Evolutionary conservation across 2,797 vertebrate genomes (phyloP).

Genomic region (Xerus rutilus): DNA sequence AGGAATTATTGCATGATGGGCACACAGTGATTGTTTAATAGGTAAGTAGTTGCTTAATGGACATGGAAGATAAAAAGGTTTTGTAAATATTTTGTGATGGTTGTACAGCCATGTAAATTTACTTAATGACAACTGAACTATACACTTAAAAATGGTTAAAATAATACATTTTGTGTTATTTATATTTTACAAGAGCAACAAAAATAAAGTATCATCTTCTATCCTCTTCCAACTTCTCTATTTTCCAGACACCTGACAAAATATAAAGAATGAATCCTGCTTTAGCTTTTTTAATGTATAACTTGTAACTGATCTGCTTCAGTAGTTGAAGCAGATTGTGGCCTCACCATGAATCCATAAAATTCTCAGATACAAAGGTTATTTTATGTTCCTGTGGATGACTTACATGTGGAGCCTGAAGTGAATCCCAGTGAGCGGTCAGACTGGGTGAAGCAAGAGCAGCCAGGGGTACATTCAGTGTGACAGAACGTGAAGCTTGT

Average conservation of each 20-base stretch:
- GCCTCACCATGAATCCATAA: not conserved
- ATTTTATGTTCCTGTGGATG: not conserved
- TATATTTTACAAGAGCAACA: not conserved
- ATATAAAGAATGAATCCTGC: not conserved
- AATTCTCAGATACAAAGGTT: not conserved
- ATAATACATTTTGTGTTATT: not conserved
- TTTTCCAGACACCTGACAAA: not conserved
- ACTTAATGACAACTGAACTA: not conserved
- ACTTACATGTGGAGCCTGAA: not conserved
- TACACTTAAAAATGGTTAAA: not conserved
- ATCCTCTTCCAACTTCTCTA: not conserved
- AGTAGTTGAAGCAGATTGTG: not conserved
- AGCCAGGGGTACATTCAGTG: constrained; percentile 92
- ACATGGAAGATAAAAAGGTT: not conserved
- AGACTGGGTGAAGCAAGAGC: not conserved
- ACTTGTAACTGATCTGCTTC: not conserved
- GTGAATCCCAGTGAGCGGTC: not conserved
- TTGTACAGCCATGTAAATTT: not conserved
- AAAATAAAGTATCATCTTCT: not conserved
- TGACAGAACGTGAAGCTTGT: constrained; percentile 93
- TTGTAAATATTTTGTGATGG: too few relatives aligned
- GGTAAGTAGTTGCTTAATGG: not conserved
- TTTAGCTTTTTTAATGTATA: not conserved
- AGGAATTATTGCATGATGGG: not conserved
- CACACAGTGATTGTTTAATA: not conserved